These are phyloP conservation scores for Lagodon rhomboides DNA, from an alignment of 2,797 vertebrate genomes.

Conservation along the genomic window DNA sequence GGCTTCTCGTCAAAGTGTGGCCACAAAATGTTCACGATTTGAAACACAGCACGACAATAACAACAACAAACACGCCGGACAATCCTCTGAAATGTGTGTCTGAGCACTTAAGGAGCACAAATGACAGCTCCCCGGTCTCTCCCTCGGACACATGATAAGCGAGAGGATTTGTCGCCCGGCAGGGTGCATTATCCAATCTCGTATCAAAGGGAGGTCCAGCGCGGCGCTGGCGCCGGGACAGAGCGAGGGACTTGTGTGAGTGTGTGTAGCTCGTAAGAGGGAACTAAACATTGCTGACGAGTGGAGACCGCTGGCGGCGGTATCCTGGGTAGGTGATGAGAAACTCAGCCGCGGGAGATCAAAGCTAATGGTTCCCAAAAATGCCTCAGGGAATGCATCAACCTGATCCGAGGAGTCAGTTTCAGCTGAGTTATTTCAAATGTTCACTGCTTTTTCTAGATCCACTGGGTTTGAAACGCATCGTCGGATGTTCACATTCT, in stretches of 20 bases:
- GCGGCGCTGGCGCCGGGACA: constrained; percentile 16
- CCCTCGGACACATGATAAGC: constrained; percentile 15
- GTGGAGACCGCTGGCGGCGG: constrained; percentile 15
- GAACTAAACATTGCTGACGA: constrained; percentile 39
- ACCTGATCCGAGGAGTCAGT: constrained; percentile 2
- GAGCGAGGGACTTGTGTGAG: constrained; percentile 12
- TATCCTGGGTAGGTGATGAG: constrained; percentile 21
- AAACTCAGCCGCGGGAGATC: constrained; percentile 4
- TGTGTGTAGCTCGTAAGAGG: background rate
- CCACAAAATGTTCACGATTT: background rate
- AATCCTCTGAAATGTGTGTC: background rate
- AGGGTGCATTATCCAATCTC: constrained; percentile 8
- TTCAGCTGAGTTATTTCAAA: constrained; percentile 25
- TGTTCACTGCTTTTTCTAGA: background rate
- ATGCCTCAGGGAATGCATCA: too few relatives aligned
- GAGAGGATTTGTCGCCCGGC: background rate
- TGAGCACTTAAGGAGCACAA: constrained; percentile 1
- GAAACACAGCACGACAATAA: constrained; percentile 24
- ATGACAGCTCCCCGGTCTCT: constrained; percentile 33
- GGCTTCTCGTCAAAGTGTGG: background rate
- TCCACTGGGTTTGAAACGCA: background rate
- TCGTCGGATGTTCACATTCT: background rate
- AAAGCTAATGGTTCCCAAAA: constrained; percentile 24
- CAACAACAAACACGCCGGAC: constrained; percentile 9
- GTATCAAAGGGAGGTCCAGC: constrained; percentile 38